Conservation (phyloP, 2,797 vertebrate genomes). For the Propithecus perrieri region DNA sequence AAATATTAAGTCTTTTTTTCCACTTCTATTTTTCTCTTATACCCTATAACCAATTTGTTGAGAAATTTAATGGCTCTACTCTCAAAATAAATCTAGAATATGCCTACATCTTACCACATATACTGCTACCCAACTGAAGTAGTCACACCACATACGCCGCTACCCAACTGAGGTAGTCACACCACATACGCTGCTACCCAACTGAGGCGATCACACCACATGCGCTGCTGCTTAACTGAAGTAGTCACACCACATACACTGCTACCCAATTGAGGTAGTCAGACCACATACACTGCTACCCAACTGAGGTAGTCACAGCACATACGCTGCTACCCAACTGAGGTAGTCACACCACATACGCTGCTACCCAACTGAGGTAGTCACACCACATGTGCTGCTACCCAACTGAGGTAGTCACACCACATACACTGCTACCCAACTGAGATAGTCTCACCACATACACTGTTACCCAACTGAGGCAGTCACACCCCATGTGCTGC, state of each 20-base stretch:
- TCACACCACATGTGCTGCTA: neutral
- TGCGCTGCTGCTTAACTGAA: too few species aligned
- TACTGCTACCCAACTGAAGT: too few species aligned
- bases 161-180: neutral
- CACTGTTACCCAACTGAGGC: neutral
- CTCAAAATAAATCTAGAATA: neutral
- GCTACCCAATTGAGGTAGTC: neutral
- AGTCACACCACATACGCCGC: too few species aligned
- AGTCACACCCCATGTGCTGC: too few species aligned
- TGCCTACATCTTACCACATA: neutral
- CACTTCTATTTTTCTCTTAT: neutral
- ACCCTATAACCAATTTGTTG: neutral
- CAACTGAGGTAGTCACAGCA: neutral
- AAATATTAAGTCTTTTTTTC: neutral
- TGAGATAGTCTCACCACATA: neutral
- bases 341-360: neutral
- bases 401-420: too few species aligned
- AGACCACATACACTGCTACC: neutral
- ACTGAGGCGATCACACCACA: neutral
- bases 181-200: neutral
- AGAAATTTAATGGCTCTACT: neutral
- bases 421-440: neutral
- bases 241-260: neutral
- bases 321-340: neutral
- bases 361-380: neutral